Percentiles rank a stretch among this genome's conserved stretches.
These are phyloP conservation scores for Megalopta genalis DNA, from an alignment of 1,140 invertebrate genomes.

Conservation along the genomic window DNA sequence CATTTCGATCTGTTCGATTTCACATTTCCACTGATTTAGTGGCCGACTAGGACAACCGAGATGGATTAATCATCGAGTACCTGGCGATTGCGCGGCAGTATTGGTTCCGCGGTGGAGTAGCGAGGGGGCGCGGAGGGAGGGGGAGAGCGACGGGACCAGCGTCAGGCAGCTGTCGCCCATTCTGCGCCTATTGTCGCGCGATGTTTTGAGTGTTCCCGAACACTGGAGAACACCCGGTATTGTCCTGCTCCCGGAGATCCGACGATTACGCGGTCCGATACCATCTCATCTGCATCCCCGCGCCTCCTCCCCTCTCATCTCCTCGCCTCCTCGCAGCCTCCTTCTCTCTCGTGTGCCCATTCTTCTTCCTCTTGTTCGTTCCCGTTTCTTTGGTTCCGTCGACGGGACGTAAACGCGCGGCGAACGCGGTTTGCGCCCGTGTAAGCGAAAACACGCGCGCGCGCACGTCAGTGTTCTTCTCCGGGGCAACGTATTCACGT, in stretches of 20 bases:
- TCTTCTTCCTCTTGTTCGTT: conserved; percentile 35
- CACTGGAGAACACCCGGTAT: conserved; percentile 77
- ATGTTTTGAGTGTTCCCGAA: conserved; percentile 79
- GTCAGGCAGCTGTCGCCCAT: conserved; percentile 78
- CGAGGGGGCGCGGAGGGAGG: no score
- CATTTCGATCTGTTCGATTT: no score
- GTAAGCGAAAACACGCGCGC: conserved; percentile 23
- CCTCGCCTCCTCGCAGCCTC: not conserved
- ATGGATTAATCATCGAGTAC: no score
- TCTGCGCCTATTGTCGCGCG: conserved; percentile 75
- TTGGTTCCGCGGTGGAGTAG: no score
- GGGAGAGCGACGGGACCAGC: conserved; percentile 31
- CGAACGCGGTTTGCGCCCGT: conserved; percentile 15
- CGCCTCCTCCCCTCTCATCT: conserved; percentile 19
- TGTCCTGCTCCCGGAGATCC: conserved; percentile 75
- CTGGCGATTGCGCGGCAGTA: no score
- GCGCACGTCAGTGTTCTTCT: no score
- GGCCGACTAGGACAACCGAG: no score
- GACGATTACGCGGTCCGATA: conserved; percentile 76
- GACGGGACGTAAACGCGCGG: conserved; percentile 27
- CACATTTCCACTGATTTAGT: no score
- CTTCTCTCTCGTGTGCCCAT: not conserved
- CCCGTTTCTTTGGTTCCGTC: conserved; percentile 24
- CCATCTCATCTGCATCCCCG: conserved; percentile 78
- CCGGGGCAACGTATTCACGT: conserved; percentile 6